Evolutionary conservation across 2,888 invertebrate genomes (phyloP), one percentile per base, ranked within the genome.

Genomic region (Pseudolycoriella hygida): DNA sequence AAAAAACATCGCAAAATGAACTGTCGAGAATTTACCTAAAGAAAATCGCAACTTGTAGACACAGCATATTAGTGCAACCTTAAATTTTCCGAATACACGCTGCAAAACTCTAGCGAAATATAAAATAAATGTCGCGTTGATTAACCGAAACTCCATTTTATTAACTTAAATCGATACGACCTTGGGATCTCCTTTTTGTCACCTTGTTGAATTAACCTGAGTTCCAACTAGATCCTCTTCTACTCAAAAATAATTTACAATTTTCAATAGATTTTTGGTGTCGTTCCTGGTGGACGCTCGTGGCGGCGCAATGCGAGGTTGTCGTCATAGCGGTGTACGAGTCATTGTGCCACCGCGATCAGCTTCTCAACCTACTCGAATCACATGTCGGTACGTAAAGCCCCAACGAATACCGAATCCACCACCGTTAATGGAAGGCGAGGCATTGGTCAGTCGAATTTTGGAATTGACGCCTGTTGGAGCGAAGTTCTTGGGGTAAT

Each of bases 251-350:
- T 14, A 34, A 10, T 34, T 12, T 10, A 14, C 12, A 10, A 34
- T 14, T 34, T 14, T 14, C 12, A 11, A 47, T 63, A 90, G 88
- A 58, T 98, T 98, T 73, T 74, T 99, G 67, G 97, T 98, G 56
- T 97, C 96, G 53, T 99, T 98, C 69, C 80, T 99, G 73, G 98
- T 98, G 54, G 98, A 99, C 62, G 98, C 98, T 0, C 79, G 97
- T 14, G 98, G 98, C 17, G 98, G 97, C 6, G 93, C 97, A 17
- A 97, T 98, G 97, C 79, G 93, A 53, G 97, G 97, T 15, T 97
- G 96, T 64, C 80, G 98, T 5, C 94, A 98, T 60, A 93, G 93
- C 20, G 97, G 98, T 1, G 90, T 98, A 8, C 75, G 96, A 37
- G 82, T 98, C 51, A 90, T 98, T 55, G 89, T 98, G 38, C 98